These are phyloP conservation scores for Electrophaes corylata DNA, from an alignment of 2,888 invertebrate species.

Conservation along the genomic window DNA sequence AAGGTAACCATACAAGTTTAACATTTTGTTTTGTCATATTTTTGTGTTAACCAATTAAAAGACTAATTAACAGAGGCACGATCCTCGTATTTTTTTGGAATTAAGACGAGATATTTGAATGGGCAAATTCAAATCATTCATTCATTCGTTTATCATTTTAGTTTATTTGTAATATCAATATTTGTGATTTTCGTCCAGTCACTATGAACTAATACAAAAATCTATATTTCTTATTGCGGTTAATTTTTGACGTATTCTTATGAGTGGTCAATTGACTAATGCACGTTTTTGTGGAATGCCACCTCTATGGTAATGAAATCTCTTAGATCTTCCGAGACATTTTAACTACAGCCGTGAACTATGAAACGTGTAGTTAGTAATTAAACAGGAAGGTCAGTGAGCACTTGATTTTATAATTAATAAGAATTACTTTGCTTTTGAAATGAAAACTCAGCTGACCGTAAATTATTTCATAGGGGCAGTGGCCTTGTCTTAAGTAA, in stretches of 20 bases:
- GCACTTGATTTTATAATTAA: constrained; percentile 76
- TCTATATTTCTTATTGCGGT: too few species aligned
- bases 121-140: too few species aligned
- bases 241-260: too few species aligned
- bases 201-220: too few species aligned
- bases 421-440: constrained; percentile 77
- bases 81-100: too few species aligned
- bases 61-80: too few species aligned
- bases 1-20: background rate
- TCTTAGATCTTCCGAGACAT: constrained; percentile 60
- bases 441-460: constrained; percentile 76
- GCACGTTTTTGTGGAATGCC: background rate
- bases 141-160: too few species aligned
- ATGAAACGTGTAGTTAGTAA: constrained; percentile 73
- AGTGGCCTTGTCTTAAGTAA: constrained; percentile 70
- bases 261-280: background rate
- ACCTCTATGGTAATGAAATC: background rate
- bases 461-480: constrained; percentile 80
- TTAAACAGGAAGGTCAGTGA: constrained; percentile 82
- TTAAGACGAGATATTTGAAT: too few species aligned
- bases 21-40: too few species aligned
- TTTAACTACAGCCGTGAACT: constrained; percentile 83
- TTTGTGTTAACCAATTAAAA: too few species aligned
- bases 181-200: too few species aligned
- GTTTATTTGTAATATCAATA: too few species aligned